These are phyloP conservation scores for Phortica magna DNA, from an alignment of 2,888 invertebrate species.

Conservation along the genomic window DNA sequence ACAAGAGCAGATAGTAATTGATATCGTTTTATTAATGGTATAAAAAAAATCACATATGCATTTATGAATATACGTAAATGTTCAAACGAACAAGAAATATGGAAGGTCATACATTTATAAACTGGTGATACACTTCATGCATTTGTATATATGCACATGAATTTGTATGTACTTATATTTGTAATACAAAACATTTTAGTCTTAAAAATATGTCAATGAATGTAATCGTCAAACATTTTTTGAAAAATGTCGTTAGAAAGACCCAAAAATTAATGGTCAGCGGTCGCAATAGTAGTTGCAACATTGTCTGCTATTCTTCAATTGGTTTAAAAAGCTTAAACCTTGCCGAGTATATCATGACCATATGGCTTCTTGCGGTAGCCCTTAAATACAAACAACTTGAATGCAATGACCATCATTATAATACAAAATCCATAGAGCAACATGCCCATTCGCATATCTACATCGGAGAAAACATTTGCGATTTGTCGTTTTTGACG, in stretches of 20 bases:
- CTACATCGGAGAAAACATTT: slow-evolving; percentile 78
- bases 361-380: slow-evolving; percentile 87
- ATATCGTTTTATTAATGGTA: slow-evolving; percentile 22
- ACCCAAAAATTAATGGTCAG: background rate
- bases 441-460: slow-evolving; percentile 87
- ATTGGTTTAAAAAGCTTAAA: slow-evolving; percentile 78
- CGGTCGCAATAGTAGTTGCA: background rate
- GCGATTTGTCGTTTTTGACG: slow-evolving; percentile 73
- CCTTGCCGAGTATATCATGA: slow-evolving; percentile 85
- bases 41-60: slow-evolving; percentile 30
- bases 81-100: background rate
- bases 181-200: background rate
- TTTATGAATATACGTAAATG: slow-evolving; percentile 2
- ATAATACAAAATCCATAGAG: slow-evolving; percentile 86
- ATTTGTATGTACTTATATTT: background rate
- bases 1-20: background rate
- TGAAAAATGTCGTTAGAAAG: background rate
- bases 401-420: slow-evolving; percentile 86
- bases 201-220: background rate
- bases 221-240: background rate
- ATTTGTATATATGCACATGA: background rate
- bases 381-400: slow-evolving; percentile 83
- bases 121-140: background rate
- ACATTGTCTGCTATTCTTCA: background rate
- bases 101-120: background rate